Evolutionary conservation across 2,888 invertebrate genomes (phyloP).

Genomic region (Amphimallon solstitiale): DNA sequence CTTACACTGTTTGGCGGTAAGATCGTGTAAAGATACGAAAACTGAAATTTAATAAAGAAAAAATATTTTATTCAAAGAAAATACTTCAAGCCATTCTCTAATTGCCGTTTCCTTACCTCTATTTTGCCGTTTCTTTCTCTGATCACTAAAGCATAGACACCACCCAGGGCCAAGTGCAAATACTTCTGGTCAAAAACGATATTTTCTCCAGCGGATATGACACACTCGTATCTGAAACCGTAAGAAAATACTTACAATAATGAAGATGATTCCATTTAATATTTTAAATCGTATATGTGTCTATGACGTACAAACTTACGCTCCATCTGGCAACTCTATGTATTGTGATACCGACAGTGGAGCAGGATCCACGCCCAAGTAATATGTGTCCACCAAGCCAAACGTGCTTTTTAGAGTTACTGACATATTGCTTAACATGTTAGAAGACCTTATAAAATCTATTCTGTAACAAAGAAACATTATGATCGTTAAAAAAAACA

Average conservation of each 20-base stretch:
- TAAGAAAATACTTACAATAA: neutral
- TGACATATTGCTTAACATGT: slow-evolving; percentile 55
- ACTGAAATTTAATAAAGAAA: no score
- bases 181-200: slow-evolving; percentile 47
- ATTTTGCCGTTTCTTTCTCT: slow-evolving; percentile 58
- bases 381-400: slow-evolving; percentile 67
- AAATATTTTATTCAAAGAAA: no score
- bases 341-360: slow-evolving; percentile 69
- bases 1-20: slow-evolving; percentile 74
- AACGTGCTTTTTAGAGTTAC: slow-evolving; percentile 54
- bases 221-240: slow-evolving; percentile 55
- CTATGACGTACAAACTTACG: slow-evolving; percentile 58
- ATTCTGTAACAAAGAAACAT: slow-evolving; percentile 50
- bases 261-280: neutral
- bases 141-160: slow-evolving; percentile 69
- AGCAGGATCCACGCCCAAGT: slow-evolving; percentile 63
- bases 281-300: neutral
- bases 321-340: slow-evolving; percentile 70
- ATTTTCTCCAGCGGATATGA: slow-evolving; percentile 49
- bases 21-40: slow-evolving; percentile 69
- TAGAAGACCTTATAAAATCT: slow-evolving; percentile 56
- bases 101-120: slow-evolving; percentile 62
- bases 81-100: no score
- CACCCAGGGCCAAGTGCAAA: slow-evolving; percentile 60
- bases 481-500: neutral